Conservation (phyloP, 2,113 vertebrate species). For the Sinocyclocheilus grahami region DNA sequence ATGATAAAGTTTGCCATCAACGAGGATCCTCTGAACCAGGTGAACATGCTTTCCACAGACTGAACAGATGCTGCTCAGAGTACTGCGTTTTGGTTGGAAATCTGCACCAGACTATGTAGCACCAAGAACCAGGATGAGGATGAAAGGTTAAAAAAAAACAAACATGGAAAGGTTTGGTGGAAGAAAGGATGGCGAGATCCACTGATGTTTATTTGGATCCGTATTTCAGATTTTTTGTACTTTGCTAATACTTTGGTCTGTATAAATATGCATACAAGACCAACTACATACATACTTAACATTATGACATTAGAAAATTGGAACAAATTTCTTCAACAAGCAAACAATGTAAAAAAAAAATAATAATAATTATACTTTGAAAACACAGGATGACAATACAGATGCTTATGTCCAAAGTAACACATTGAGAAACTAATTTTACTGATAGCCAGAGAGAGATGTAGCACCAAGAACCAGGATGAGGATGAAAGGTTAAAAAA, state of each 20-base stretch:
- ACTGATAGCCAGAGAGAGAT: background rate
- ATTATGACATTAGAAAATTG: background rate
- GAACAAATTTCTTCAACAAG: background rate
- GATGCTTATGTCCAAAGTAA: background rate
- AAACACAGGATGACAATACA: background rate
- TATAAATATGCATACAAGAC: background rate
- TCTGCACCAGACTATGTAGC: conserved; percentile 53
- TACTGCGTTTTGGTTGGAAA: conserved; percentile 50
- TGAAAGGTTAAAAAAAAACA: background rate
- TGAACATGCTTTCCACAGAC: conserved; percentile 92
- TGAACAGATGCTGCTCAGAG: conserved; percentile 84
- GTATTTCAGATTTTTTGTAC: background rate
- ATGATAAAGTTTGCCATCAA: conserved; percentile 91
- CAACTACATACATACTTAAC: background rate
- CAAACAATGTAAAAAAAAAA: background rate
- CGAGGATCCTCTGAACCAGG: conserved; percentile 92
- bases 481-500: conserved; percentile 27
- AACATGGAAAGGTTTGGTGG: conserved; percentile 49
- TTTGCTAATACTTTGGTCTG: background rate
- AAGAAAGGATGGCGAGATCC: conserved; percentile 64
- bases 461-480: conserved; percentile 14
- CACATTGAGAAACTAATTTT: too few relatives aligned
- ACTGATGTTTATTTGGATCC: conserved; percentile 51
- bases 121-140: conserved; percentile 32
- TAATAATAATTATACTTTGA: background rate